Conservation (phyloP, 1,140 invertebrate species). For the Drosophila sp. region DNA sequence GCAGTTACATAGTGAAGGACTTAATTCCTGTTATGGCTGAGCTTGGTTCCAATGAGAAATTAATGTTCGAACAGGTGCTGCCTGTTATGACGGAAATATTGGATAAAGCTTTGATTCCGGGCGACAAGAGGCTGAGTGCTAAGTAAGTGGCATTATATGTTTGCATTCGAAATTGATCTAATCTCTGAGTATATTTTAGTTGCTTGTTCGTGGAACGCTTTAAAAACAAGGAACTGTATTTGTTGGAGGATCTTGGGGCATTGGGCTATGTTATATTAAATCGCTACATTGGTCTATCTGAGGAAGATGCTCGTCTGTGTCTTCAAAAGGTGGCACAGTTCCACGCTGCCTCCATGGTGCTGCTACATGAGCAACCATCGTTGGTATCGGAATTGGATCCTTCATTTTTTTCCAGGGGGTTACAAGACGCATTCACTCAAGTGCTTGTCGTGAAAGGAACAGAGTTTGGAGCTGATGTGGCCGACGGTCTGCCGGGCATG, state of each 20-base stretch:
- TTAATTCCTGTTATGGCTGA: slow-evolving; percentile 51
- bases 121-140: slow-evolving; percentile 53
- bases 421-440: slow-evolving; percentile 26
- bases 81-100: slow-evolving; percentile 58
- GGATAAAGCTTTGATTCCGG: neutral
- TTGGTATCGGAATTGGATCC: slow-evolving; percentile 37
- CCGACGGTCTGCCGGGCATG: slow-evolving; percentile 84
- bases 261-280: slow-evolving; percentile 47
- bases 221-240: slow-evolving; percentile 50
- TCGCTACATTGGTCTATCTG: slow-evolving; percentile 46
- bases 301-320: slow-evolving; percentile 48
- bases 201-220: slow-evolving; percentile 48
- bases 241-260: slow-evolving; percentile 66
- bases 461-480: slow-evolving; percentile 43
- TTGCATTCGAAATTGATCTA: neutral
- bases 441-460: slow-evolving; percentile 60
- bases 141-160: slow-evolving; percentile 43
- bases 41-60: slow-evolving; percentile 57
- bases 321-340: slow-evolving; percentile 69
- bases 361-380: slow-evolving; percentile 38
- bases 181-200: slow-evolving; percentile 1
- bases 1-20: slow-evolving; percentile 60
- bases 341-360: slow-evolving; percentile 69
- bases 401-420: slow-evolving; percentile 47
- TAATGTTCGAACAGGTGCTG: slow-evolving; percentile 60